Base-by-base conservation (phyloP, 2,113 vertebrate species). In the Smithornis capensis region DNA sequence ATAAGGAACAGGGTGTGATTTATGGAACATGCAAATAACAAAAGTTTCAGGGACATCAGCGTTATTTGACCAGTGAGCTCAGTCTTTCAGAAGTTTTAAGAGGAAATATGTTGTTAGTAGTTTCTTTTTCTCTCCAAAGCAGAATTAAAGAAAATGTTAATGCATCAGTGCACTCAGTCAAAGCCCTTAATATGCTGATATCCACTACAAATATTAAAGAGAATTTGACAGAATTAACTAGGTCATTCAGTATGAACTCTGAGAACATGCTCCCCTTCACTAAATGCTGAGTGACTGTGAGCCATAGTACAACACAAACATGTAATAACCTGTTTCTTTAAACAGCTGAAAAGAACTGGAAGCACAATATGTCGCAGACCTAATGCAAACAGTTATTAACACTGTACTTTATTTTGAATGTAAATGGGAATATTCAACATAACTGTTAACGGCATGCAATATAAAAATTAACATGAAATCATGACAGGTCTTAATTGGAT, bases 131-230 rank as follows among this genome's bases (percentile, higher is more conserved):
- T 92, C 55, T 92, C 28, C 62, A 90, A 93, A 96, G 91, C 47
- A 95, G 59, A 81, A 90, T 71, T 94, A 94, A 96, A 95, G 67
- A 94, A 95, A 91, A 95, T 64, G 67, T 90, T 90, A 90, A 96
- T 38, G 62, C 83, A 93, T 91, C 89, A 95, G 70, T 92, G 91
- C 47, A 96, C 93, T 96, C 96, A 96, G 55, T 84, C 68, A 95
- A 97, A 97, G 97, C 97, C 97, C 97, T 98, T 98, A 96, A 98
- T 98, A 98, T 97, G 98, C 98, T 98, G 98, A 98, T 98, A 97
- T 84, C 33, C 62, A 89, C 42, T 63, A 85, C 37, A 90, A 79
- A 89, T 74, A 83, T 55, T 77, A 85, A 94, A 83, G 47, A 88
- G 59, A 33, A 47, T 65, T 84, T 76, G 85, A 80, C 4, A 45